Conservation (phyloP, 1,140 invertebrate genomes). For the Sitophilus oryzae region DNA sequence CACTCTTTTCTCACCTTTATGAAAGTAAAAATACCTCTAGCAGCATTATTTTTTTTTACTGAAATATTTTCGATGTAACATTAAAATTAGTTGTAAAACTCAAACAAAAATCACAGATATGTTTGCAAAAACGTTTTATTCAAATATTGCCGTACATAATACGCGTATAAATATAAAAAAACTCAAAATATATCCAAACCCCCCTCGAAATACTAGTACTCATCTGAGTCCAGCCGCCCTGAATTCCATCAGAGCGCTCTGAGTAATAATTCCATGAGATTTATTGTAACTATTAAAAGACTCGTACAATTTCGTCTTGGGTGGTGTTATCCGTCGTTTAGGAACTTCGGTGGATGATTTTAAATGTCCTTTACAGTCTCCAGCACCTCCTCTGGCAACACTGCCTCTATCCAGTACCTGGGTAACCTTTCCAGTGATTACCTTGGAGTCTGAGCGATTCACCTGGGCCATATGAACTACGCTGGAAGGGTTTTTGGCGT, state of each 20-base stretch:
- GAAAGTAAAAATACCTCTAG: too few species aligned
- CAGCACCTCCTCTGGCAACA: slow-evolving; percentile 13
- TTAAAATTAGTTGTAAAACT: not conserved
- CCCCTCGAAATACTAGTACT: slow-evolving; percentile 1
- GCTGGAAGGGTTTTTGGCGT: slow-evolving; percentile 6
- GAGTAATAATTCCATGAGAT: slow-evolving; percentile 42
- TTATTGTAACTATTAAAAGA: slow-evolving; percentile 41
- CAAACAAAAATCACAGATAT: not conserved
- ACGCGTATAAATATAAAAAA: slow-evolving; percentile 19
- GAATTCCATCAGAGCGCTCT: slow-evolving; percentile 41
- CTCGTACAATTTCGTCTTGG: slow-evolving; percentile 24
- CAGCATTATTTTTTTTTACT: too few species aligned
- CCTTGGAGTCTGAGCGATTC: slow-evolving; percentile 30
- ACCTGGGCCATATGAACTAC: slow-evolving; percentile 17
- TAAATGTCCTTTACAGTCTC: slow-evolving; percentile 18
- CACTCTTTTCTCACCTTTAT: too few species aligned
- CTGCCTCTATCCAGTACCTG: slow-evolving; percentile 8
- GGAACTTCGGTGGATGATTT: slow-evolving; percentile 25
- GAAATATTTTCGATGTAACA: too few species aligned
- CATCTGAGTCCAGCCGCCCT: slow-evolving; percentile 39
- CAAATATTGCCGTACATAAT: slow-evolving; percentile 18
- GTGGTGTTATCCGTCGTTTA: slow-evolving; percentile 21
- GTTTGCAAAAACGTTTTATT: slow-evolving; percentile 9
- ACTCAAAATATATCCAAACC: slow-evolving; percentile 11
- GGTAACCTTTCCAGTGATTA: not conserved